Base-by-base conservation (phyloP, 2,888 invertebrate genomes). In the Cantharis lateralis region DNA sequence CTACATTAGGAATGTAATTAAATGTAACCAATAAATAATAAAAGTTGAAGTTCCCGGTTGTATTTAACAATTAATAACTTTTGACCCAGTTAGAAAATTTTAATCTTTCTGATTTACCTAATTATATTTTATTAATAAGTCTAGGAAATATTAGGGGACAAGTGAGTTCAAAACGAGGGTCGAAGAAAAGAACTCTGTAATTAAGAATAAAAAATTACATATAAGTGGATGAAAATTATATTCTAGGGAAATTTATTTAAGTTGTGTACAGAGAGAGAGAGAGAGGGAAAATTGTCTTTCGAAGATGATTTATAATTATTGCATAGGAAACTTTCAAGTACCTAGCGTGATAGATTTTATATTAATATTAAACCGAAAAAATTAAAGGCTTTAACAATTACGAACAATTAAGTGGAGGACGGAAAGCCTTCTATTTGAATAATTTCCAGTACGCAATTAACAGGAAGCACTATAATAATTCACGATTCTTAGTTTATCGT, bases 341-440 rank as follows among this genome's bases (percentile, higher is more conserved):
- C n/a, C n/a, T n/a, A 75, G 78, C 78, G 76, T 78, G 78, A 75
- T 73, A 68, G 75, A 78, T 68, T 3, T 10, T 69, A 70, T 75
- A 68, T 78, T 78, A 75, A 76, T 68, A 75, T 74, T 72, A 78
- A 75, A 78, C 80, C 75, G 78, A 79, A 80, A 78, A 80, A 80
- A 75, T 72, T 69, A 73, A 81, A 79, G 75, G 79, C 75, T 74
- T 81, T 79, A 24, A 24, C 71, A 26, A 82, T 82, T 82, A 82
- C 68, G 79, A 80, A 81, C 81, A 81, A 82, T 81, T 82, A 82
- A 81, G 80, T 79, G 79, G 79, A 80, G 68, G 66, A 74, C 66
- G 68, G 63, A 75, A 72, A 72, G 5, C 70, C 72, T 68, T 72
- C 32, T 16, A 10, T 20, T 32, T 78, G 70, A 78, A 78, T 75